Evolutionary conservation across 2,797 vertebrate species (phyloP), one percentile per base, ranked within the genome.

Genomic region (Thamnophis elegans): DNA sequence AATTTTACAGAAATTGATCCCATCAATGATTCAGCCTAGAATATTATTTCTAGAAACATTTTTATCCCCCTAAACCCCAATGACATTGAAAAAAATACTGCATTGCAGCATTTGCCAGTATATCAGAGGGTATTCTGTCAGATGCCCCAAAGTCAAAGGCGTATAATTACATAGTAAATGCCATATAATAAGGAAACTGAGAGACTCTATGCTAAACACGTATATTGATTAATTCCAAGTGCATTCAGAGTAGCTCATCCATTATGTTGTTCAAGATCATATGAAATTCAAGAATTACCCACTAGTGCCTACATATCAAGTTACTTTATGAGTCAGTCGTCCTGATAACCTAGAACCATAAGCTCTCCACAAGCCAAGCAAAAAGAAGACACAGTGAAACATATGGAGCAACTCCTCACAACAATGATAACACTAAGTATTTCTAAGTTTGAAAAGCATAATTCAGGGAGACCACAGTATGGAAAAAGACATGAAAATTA

Each of bases 31-130:
- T 91, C 59, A 1, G 0, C 3, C 90, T 86, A 55, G 8, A 88
- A 94, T n/a, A 13, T 28, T 56, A 86, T 92, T 88, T 87, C 92
- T 93, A 95, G 93, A 4, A 36, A 94, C 94, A 95, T 94, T 93
- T 97, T 93, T 92, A 95, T 93, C 96, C 96, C 95, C 36, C 2
- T 28, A 97, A 98, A 97, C 95, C 97, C 95, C 96, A 97, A 96
- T 97, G 98, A 97, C 98, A 98, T 96, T 97, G 97, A 97, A 95
- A 97, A 96, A 97, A 98, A 97, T 97, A 97, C 98, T 98, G 98
- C 98, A 98, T 96, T 98, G 98, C 98, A 98, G 98, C 94, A 97
- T 96, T 97, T 97, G 95, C 95, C 95, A 97, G 95, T 94, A 95
- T 96, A 97, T 93, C 94, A 0, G 94, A 95, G 56, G 96, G 90